Percentiles rank a stretch among this genome's conserved stretches.
These are phyloP conservation scores for Lasaia peninsularis DNA, from an alignment of 1,140 invertebrate genomes.

Conservation along the genomic window DNA sequence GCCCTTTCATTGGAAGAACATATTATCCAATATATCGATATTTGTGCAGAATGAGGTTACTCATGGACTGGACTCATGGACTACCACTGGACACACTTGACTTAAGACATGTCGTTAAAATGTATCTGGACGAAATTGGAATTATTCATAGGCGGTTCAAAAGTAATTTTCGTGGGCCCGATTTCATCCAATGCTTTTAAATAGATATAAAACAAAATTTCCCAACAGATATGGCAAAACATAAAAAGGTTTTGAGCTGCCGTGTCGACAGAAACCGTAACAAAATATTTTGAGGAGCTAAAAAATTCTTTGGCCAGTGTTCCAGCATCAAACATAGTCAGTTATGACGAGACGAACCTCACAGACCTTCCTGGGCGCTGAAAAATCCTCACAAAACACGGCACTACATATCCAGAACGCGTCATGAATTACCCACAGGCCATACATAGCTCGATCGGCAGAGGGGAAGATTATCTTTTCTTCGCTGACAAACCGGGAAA, in stretches of 20 bases:
- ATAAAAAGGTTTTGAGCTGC: too few relatives aligned
- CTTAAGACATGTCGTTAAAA: slow-evolving; percentile 35
- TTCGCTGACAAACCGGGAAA: slow-evolving; percentile 14
- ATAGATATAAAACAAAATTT: slow-evolving; percentile 26
- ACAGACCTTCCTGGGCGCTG: too few relatives aligned
- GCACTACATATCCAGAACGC: slow-evolving; percentile 20
- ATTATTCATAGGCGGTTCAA: slow-evolving; percentile 31
- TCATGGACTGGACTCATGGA: too few relatives aligned
- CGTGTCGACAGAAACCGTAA: too few relatives aligned
- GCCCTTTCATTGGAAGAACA: slow-evolving; percentile 21
- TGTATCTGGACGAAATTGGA: slow-evolving; percentile 33
- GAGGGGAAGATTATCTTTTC: too few relatives aligned
- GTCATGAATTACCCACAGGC: slow-evolving; percentile 19
- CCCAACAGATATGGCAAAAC: too few relatives aligned
- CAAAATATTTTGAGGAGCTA: too few relatives aligned
- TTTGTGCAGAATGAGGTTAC: slow-evolving; percentile 42
- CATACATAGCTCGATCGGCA: too few relatives aligned
- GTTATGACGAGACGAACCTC: too few relatives aligned
- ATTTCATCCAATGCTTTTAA: slow-evolving; percentile 34
- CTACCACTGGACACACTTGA: slow-evolving; percentile 33
- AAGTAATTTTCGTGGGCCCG: slow-evolving; percentile 38
- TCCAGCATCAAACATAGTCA: too few relatives aligned
- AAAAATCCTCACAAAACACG: slow-evolving; percentile 12
- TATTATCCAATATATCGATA: slow-evolving; percentile 26
- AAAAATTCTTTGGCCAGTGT: too few relatives aligned